Evolutionary conservation across 2,797 vertebrate genomes (phyloP).

Genomic region (Phalloptychus januarius): DNA sequence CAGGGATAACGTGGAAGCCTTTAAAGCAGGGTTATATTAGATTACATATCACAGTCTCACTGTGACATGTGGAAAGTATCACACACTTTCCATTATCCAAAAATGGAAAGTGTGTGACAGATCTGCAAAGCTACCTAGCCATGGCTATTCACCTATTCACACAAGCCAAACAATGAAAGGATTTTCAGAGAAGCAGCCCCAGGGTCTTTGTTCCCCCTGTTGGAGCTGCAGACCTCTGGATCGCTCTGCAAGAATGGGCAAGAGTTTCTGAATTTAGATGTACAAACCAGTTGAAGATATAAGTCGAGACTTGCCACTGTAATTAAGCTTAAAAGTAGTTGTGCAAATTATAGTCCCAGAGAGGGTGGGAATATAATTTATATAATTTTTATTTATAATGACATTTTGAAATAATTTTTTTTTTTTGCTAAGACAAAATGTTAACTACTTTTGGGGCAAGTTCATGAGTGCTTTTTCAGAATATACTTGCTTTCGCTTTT

Average conservation of each 20-base stretch:
- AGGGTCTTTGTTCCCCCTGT: not conserved
- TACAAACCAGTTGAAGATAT: not conserved
- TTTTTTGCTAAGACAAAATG: not conserved
- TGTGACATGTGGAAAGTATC: too few relatives aligned
- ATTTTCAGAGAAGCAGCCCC: not conserved
- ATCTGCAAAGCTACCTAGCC: not conserved
- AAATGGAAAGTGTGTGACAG: not conserved
- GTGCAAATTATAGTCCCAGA: not conserved
- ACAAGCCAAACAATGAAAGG: not conserved
- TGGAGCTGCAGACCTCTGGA: not conserved
- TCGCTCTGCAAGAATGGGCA: not conserved
- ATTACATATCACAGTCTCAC: not conserved
- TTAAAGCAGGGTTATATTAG: not conserved
- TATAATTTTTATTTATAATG: not conserved
- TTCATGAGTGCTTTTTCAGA: not conserved
- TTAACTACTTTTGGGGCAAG: not conserved
- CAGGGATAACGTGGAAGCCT: not conserved
- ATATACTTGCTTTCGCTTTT: slow-evolving; percentile 2
- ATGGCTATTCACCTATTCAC: not conserved
- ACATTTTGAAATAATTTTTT: not conserved
- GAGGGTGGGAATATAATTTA: not conserved
- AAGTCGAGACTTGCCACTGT: not conserved
- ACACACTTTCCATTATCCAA: not conserved
- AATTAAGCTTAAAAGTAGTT: not conserved
- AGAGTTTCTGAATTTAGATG: not conserved